phyloP scores from a whole-genome alignment of 2,113 vertebrate species.

The Silurus meridionalis region DNA sequence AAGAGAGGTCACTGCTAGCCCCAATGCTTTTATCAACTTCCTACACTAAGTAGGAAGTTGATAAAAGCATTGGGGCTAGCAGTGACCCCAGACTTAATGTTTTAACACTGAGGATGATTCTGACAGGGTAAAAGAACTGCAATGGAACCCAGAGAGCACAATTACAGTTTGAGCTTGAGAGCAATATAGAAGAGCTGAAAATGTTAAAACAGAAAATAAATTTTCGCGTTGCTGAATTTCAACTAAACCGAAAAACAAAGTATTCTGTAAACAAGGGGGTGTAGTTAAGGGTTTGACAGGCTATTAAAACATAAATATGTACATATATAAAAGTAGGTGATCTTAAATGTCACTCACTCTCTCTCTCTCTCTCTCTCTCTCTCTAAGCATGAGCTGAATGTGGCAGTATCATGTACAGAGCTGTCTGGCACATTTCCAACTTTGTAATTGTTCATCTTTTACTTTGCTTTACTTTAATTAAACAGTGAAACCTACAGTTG shows the following conservation, averaged over 20 bases:
- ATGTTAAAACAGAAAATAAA: neutral
- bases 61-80: neutral
- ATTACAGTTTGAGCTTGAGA: neutral
- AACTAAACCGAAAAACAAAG: neutral
- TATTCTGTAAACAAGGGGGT: too few species aligned
- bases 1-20: too few species aligned
- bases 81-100: neutral
- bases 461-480: neutral
- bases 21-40: too few species aligned
- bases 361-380: neutral
- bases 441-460: neutral
- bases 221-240: neutral
- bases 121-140: neutral
- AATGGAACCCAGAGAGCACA: neutral
- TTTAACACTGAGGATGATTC: neutral
- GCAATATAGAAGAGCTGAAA: neutral
- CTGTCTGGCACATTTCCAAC: neutral
- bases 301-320: too few species aligned
- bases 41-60: too few species aligned
- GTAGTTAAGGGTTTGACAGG: too few species aligned
- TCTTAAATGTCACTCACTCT: too few species aligned
- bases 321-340: too few species aligned
- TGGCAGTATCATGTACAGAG: neutral
- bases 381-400: neutral
- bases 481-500: neutral